Evolutionary conservation across 2,113 vertebrate species (phyloP).

Genomic region (Psophia crepitans): DNA sequence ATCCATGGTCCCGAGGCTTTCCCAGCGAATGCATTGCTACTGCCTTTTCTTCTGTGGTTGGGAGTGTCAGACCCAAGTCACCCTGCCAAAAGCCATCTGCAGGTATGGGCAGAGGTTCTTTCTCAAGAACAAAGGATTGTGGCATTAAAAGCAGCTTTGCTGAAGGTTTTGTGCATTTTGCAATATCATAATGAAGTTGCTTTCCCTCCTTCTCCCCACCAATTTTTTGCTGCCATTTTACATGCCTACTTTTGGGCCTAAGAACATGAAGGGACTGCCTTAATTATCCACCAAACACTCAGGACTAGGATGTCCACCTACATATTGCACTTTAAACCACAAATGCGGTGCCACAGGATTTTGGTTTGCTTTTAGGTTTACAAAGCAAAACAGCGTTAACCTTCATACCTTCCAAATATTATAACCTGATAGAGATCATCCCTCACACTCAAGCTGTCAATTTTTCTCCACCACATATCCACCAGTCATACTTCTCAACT

Average conservation of each 20-base stretch:
- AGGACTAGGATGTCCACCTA: not conserved
- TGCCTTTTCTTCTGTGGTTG: not conserved
- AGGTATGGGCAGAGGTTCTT: not conserved
- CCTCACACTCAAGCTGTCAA: not conserved
- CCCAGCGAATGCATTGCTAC: too few relatives aligned
- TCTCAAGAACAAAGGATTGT: not conserved
- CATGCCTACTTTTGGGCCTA: not conserved
- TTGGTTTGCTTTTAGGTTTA: not conserved
- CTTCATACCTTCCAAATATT: not conserved
- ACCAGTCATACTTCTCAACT: not conserved
- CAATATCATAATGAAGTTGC: not conserved
- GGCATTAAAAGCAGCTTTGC: not conserved
- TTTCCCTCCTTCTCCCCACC: too few relatives aligned
- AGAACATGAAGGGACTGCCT: not conserved
- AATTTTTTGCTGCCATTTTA: not conserved
- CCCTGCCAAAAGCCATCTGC: rapidly evolving
- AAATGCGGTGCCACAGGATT: rapidly evolving
- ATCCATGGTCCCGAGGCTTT: not conserved
- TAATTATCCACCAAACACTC: not conserved
- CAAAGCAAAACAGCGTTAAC: not conserved
- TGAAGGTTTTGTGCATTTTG: not conserved
- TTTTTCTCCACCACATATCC: not conserved
- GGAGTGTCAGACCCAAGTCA: rapidly evolving
- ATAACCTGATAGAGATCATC: not conserved
- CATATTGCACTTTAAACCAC: not conserved